phyloP scores from a whole-genome alignment of 2,113 vertebrate genomes.

The Camelus bactrianus region DNA sequence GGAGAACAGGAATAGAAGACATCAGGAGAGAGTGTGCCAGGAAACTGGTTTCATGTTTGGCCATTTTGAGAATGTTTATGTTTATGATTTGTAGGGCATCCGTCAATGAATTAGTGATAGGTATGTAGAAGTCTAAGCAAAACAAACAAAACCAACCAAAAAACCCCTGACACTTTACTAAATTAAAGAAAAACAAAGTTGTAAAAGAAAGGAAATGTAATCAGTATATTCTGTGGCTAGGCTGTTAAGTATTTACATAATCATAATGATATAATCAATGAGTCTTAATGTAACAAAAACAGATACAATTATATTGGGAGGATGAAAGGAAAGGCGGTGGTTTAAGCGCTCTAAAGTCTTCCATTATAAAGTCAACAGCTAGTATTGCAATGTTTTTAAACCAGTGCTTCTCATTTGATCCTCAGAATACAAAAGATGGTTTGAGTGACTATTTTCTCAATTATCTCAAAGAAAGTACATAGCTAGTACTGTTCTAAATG shows the following conservation, averaged over 20 bases:
- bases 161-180: neutral
- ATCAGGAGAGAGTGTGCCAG: too few species aligned
- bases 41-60: neutral
- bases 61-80: neutral
- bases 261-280: neutral
- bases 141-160: neutral
- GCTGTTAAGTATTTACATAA: neutral
- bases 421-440: neutral
- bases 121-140: neutral
- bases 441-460: neutral
- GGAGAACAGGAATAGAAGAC: neutral
- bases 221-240: neutral
- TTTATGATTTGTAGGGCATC: neutral
- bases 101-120: neutral
- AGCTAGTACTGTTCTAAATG: neutral
- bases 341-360: neutral
- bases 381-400: neutral
- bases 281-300: neutral
- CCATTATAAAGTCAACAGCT: neutral
- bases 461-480: neutral
- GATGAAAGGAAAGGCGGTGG: constrained; percentile 6
- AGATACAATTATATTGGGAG: neutral
- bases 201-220: constrained; percentile 42
- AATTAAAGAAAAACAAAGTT: constrained; percentile 13
- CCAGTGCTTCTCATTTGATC: neutral